Percentiles rank a stretch among this genome's conserved stretches.
Evolutionary conservation across 2,888 invertebrate species (phyloP).

Genomic region (Leistus spinibarbis): DNA sequence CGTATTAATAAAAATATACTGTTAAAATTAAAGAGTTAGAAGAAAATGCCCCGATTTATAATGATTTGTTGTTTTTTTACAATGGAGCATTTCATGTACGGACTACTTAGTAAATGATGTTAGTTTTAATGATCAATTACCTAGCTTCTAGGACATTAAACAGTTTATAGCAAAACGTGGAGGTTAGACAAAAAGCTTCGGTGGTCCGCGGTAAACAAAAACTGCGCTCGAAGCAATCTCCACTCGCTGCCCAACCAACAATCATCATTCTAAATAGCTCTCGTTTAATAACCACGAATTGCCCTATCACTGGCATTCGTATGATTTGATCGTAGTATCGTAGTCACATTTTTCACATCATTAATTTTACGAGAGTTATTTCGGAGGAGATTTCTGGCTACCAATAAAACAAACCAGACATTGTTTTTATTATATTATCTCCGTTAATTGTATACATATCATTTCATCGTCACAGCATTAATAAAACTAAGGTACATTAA

Average conservation of each 20-base stretch:
- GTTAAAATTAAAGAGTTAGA: too few species aligned
- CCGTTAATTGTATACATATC: too few species aligned
- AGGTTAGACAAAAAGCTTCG: not conserved
- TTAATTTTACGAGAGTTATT: constrained; percentile 30
- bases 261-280: constrained; percentile 30
- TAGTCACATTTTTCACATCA: constrained; percentile 36
- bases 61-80: too few species aligned
- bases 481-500: too few species aligned
- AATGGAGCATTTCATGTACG: not conserved
- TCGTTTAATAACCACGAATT: constrained; percentile 37
- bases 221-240: not conserved
- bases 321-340: constrained; percentile 29
- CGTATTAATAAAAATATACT: too few species aligned
- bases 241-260: not conserved
- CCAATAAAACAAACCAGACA: too few species aligned
- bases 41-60: too few species aligned
- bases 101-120: not conserved
- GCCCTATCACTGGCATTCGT: constrained; percentile 30
- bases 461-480: too few species aligned
- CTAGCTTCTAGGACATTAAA: not conserved
- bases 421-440: too few species aligned
- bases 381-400: too few species aligned
- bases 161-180: not conserved
- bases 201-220: not conserved
- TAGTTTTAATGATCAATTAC: not conserved